Conservation (phyloP, 2,888 invertebrate species). For the Eustalomyia histrio region DNA sequence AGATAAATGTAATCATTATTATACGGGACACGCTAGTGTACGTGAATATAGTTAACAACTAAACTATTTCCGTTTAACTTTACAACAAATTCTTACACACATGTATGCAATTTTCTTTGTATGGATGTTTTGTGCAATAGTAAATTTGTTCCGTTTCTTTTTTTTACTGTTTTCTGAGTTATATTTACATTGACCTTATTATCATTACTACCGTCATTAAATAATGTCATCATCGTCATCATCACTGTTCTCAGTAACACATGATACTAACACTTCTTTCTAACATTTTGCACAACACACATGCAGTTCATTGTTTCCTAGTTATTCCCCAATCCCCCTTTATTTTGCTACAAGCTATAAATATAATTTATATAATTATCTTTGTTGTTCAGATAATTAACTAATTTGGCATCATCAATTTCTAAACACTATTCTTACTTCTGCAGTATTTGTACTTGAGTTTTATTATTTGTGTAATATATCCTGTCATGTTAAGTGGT, state of each 20-base stretch:
- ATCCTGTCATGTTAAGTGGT: conserved; percentile 12
- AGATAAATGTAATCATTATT: too few relatives aligned
- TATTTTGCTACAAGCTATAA: conserved; percentile 14
- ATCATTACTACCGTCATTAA: conserved; percentile 18
- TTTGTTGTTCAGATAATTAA: conserved; percentile 52
- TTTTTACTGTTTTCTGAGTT: background rate
- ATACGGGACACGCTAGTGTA: background rate
- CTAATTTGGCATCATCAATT: conserved; percentile 59
- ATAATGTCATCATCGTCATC: background rate
- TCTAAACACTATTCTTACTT: conserved; percentile 9
- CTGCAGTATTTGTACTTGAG: background rate
- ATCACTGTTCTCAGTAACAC: background rate
- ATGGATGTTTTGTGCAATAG: background rate
- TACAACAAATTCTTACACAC: background rate
- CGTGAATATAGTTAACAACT: background rate
- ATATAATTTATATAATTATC: conserved; percentile 47
- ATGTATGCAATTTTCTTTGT: background rate
- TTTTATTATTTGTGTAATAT: conserved; percentile 32
- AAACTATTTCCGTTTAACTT: background rate
- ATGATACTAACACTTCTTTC: background rate
- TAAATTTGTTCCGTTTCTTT: conserved; percentile 13
- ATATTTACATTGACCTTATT: conserved; percentile 44
- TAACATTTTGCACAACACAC: background rate
- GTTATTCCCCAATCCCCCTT: background rate
- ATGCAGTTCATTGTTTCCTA: background rate